phyloP scores from a whole-genome alignment of 2,113 vertebrate genomes.

The Archilochus colubris region DNA sequence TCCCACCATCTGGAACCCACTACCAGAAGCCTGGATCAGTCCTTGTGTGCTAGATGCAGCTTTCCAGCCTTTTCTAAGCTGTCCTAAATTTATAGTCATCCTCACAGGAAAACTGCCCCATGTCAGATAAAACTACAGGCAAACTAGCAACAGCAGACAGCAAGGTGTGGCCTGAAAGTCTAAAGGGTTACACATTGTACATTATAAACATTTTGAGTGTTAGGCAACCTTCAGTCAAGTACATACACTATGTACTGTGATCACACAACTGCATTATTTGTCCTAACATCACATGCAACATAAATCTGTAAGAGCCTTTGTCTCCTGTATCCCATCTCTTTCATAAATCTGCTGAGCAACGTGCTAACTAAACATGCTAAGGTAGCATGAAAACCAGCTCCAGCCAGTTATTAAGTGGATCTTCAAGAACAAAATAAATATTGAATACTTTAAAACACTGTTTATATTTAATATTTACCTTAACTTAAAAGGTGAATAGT shows the following conservation, averaged over 20 bases:
- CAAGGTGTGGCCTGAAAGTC: not conserved
- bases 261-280: not conserved
- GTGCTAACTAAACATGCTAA: not conserved
- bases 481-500: not conserved
- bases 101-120: not conserved
- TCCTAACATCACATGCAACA: not conserved
- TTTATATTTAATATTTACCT: not conserved
- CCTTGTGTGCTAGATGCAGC: not conserved
- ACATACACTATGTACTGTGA: not conserved
- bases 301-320: not conserved
- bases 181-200: not conserved
- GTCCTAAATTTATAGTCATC: not conserved
- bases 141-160: not conserved
- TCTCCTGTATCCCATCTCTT: not conserved
- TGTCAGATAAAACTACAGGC: not conserved
- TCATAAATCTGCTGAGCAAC: not conserved
- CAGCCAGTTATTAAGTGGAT: not conserved
- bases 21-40: fast-evolving
- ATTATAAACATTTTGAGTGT: not conserved
- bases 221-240: not conserved
- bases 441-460: not conserved
- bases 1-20: not conserved
- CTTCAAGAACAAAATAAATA: conserved; percentile 20
- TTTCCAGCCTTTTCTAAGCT: not conserved
- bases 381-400: not conserved